phyloP scores from a whole-genome alignment of 2,113 vertebrate species.

The Leuciscus idus region DNA sequence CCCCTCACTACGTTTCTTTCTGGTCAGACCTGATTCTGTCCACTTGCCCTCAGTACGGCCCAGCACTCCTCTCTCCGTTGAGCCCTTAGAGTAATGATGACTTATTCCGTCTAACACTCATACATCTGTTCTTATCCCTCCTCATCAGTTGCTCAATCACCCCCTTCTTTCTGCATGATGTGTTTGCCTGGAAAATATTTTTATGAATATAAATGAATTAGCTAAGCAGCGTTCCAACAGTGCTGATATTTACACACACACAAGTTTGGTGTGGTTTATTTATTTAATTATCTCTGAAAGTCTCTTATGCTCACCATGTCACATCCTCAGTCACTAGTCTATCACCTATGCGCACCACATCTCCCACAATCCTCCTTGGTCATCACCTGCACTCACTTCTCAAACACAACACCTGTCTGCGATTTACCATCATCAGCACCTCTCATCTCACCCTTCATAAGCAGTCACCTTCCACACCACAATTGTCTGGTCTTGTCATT shows the following conservation, averaged over 20 bases:
- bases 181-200: background rate
- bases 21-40: constrained; percentile 3
- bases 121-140: background rate
- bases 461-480: too few species aligned
- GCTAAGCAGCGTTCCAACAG: background rate
- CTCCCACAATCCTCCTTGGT: too few species aligned
- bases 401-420: too few species aligned
- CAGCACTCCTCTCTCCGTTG: background rate
- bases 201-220: background rate
- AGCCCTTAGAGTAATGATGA: background rate
- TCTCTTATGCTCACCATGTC: too few species aligned
- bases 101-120: background rate
- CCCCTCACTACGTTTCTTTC: background rate
- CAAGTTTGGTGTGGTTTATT: too few species aligned
- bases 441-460: too few species aligned
- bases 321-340: too few species aligned
- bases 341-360: too few species aligned
- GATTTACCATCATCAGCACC: too few species aligned
- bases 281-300: too few species aligned
- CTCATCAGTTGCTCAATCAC: background rate
- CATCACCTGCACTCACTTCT: too few species aligned
- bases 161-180: background rate
- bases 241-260: background rate
- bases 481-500: too few species aligned
- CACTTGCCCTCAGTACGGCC: background rate